A percentile compares a stretch with the other conserved stretches of the same genome.
These are phyloP conservation scores for Tryphoninae sp. DNA, from an alignment of 2,888 invertebrate genomes.

Conservation along the genomic window DNA sequence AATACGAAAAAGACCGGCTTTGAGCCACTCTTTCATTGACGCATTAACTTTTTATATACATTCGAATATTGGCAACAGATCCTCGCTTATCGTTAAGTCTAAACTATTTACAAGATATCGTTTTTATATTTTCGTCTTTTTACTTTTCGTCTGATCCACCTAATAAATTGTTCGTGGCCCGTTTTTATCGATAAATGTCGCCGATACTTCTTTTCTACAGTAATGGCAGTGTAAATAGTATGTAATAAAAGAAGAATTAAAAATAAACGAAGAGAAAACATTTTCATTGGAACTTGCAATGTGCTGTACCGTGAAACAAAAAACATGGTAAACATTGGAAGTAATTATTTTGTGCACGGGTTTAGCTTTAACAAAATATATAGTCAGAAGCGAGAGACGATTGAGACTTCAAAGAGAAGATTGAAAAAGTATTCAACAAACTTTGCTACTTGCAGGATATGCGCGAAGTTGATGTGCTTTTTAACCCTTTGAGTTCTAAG, in stretches of 20 bases:
- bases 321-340: constrained; percentile 3
- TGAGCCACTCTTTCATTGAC: constrained; percentile 51
- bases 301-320: background rate
- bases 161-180: constrained; percentile 53
- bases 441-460: constrained; percentile 9
- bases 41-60: constrained; percentile 61
- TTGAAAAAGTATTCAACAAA: background rate
- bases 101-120: constrained; percentile 62
- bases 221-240: constrained; percentile 62
- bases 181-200: constrained; percentile 56
- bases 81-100: constrained; percentile 59
- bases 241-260: constrained; percentile 23
- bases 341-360: constrained; percentile 7
- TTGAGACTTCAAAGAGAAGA: background rate
- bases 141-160: constrained; percentile 40
- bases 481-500: no score
- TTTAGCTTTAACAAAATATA: background rate
- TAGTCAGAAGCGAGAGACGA: background rate
- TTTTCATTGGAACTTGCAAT: constrained; percentile 36
- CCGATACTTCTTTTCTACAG: constrained; percentile 52
- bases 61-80: constrained; percentile 63
- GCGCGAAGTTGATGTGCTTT: constrained; percentile 10
- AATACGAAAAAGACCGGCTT: constrained; percentile 50
- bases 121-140: constrained; percentile 22
- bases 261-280: constrained; percentile 18